A percentile compares a stretch with the other conserved stretches of the same genome.
Conservation (phyloP, 2,888 invertebrate genomes). For the Epinotia ramella region DNA sequence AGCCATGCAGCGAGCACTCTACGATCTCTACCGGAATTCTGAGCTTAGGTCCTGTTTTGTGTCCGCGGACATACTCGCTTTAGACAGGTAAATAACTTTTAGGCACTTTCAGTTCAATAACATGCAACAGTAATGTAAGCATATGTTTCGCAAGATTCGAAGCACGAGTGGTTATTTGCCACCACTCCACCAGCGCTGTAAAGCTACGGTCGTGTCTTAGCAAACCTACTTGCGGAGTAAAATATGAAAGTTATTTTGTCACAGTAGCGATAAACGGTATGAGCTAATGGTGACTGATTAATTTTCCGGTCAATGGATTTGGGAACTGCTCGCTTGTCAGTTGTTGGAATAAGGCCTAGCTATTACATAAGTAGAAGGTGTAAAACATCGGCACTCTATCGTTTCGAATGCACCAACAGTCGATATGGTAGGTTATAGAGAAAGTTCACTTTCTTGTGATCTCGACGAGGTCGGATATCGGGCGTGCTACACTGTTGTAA, state of each 20-base stretch:
- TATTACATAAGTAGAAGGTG: slow-evolving; percentile 38
- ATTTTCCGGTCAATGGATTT: slow-evolving; percentile 41
- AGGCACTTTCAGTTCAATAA: slow-evolving; percentile 10
- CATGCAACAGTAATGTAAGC: neutral
- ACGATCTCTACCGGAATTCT: slow-evolving; percentile 90
- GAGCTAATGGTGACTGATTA: slow-evolving; percentile 42
- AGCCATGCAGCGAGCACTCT: slow-evolving; percentile 91
- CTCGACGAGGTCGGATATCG: slow-evolving; percentile 57
- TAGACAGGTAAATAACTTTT: slow-evolving; percentile 88
- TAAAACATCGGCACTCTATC: slow-evolving; percentile 19
- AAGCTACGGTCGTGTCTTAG: slow-evolving; percentile 25
- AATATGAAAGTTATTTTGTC: slow-evolving; percentile 36
- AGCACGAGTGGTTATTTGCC: slow-evolving; percentile 24
- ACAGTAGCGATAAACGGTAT: slow-evolving; percentile 34
- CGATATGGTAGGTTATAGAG: slow-evolving; percentile 44
- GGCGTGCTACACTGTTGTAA: slow-evolving; percentile 60
- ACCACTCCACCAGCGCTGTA: slow-evolving; percentile 22
- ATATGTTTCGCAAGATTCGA: slow-evolving; percentile 16
- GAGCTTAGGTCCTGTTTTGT: slow-evolving; percentile 91
- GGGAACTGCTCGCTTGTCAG: slow-evolving; percentile 23
- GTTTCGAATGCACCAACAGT: slow-evolving; percentile 38
- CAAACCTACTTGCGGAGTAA: slow-evolving; percentile 30
- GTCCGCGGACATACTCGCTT: slow-evolving; percentile 92
- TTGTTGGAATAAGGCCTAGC: slow-evolving; percentile 34
- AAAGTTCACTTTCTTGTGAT: slow-evolving; percentile 59